Evolutionary conservation across 2,888 invertebrate genomes (phyloP), one percentile per base, ranked within the genome.

Genomic region (Frankliniella fusca): DNA sequence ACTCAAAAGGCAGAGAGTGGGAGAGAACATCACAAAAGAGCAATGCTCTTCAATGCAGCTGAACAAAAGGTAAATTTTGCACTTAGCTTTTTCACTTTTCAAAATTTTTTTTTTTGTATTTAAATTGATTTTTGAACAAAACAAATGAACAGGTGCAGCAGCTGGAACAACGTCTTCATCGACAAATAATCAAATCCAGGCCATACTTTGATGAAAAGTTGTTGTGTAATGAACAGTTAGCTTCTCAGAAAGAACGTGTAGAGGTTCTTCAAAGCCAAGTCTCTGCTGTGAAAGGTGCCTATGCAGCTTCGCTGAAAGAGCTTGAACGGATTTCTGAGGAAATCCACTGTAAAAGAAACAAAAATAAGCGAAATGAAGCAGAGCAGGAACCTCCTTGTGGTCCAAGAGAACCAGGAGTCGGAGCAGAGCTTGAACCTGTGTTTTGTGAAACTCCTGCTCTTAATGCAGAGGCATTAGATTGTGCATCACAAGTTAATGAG

Each of bases 261-360:
- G 94, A 94, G 85, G 92, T 92, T 85, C 89, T 98, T 20, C 95
- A 97, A 86, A 91, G 92, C 82, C 93, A 94, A 81, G 94, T 98
- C 81, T 90, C 92, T 23, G 92, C 92, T 86, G 93, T 95, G 1
- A 98, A 98, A 88, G 90, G 89, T 84, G 92, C 93, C 80, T 97
- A 98, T 88, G 91, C 96, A 1, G 92, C 92, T 84, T 94, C 97
- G 0, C 90, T 98, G 80, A 93, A 93, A 85, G 93, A 94, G 84
- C 90, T 98, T 49, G 97, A 97, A 88, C 92, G 93, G 85, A 97
- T 98, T 84, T 97, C 97, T 12, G 96, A 97, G 89, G 96, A 97
- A 87, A 97, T 97, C 85, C 96, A 97, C 87, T 89, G 90, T 87
- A 92, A 92, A 86, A 90, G 93, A 15, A 88, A 91, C 81, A 92